These are phyloP conservation scores for Aegotheles bennettii DNA, from an alignment of 2,113 vertebrate species.

Conservation along the genomic window DNA sequence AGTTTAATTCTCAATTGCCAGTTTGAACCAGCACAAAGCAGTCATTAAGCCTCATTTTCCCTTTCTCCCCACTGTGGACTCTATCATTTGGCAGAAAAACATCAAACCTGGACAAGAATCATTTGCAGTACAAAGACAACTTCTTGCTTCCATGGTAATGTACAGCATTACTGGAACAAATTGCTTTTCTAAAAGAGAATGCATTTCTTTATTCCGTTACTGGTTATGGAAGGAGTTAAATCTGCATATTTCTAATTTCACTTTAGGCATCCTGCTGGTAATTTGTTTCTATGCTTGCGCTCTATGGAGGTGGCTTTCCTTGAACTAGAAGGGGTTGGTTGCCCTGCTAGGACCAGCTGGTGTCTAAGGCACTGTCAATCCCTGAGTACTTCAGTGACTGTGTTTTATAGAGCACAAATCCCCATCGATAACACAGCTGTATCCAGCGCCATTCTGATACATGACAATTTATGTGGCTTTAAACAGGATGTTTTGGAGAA, in stretches of 20 bases:
- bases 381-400: not conserved
- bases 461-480: not conserved
- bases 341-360: not conserved
- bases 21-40: fast-evolving
- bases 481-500: not conserved
- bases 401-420: not conserved
- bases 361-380: not conserved
- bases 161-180: not conserved
- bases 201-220: not conserved
- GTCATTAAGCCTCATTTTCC: not conserved
- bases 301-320: not conserved
- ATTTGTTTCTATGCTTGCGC: not conserved
- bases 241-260: not conserved
- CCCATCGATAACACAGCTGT: not conserved
- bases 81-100: not conserved
- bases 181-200: not conserved
- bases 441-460: not conserved
- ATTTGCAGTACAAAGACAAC: not conserved
- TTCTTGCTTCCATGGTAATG: not conserved
- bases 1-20: not conserved
- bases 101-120: not conserved
- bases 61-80: not conserved
- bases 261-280: not conserved
- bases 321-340: not conserved
- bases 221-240: not conserved